Base-by-base conservation (phyloP, 2,888 invertebrate genomes). In the Seladonia tumulorum region DNA sequence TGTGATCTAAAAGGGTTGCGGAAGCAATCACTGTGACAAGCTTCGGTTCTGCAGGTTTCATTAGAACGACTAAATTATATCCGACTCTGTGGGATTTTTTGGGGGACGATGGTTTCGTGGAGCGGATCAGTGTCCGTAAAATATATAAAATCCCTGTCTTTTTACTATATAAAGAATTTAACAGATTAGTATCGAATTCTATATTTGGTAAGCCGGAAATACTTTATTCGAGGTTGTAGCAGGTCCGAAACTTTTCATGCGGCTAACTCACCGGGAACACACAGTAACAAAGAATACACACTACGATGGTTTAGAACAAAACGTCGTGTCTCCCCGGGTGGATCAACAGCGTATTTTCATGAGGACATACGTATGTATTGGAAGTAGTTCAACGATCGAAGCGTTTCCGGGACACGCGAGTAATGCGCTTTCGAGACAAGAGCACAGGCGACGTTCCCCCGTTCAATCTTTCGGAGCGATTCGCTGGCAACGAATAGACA, bases 381-480 rank as follows among this genome's bases (percentile, higher is more conserved):
- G 35, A 53, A 66, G 63, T 45, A 72, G 63, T 76, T 53, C 25
- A 63, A 5, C 49, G 57, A 53, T 70, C 25, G 39, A 70, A 82
- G 49, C 25, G 22, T 5, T 76, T 63, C 29, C 74, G 5, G 71
- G n/a, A 16, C 80, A 29, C 72, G 72, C 57, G 68, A 82, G 74
- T 71, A 71, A 81, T 72, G 75, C 71, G 53, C 71, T 82, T 76
- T 72, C 49, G 42, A n/a, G 74, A 45, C 45, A 76, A 82, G 71
- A 68, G 68, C 53, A 76, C 76, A 42, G 63, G n/a, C 76, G 16
- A 66, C 39, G 76, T 39, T 18, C 39, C 39, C 57, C 35, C 49
- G 68, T 74, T 77, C 82, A 73, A 78, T 79, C 70, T 76, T 72
- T 81, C 78, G 76, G 29, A 78, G 66, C 76, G 82, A 72, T 45